These are phyloP conservation scores for Callocephalon fimbriatum DNA, from an alignment of 2,113 vertebrate species.

Conservation along the genomic window DNA sequence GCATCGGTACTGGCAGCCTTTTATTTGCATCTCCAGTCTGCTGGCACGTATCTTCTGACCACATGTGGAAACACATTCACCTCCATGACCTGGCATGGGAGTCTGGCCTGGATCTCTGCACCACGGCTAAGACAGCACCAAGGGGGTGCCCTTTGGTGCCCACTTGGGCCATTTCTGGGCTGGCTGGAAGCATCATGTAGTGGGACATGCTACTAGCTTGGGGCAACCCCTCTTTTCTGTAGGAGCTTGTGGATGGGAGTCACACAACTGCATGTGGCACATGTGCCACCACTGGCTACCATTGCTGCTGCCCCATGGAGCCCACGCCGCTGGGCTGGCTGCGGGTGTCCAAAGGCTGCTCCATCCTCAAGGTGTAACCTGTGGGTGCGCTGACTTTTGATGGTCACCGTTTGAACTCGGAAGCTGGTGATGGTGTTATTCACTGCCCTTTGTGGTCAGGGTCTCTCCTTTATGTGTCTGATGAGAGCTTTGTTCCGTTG, in stretches of 20 bases:
- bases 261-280: fast-evolving
- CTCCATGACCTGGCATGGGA: fast-evolving
- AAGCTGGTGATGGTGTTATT: background rate
- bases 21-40: background rate
- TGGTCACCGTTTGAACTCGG: fast-evolving
- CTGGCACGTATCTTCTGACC: background rate
- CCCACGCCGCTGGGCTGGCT: fast-evolving
- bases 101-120: fast-evolving
- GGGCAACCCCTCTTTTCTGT: background rate
- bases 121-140: background rate
- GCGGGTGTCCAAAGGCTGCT: background rate
- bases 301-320: background rate
- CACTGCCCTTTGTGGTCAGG: fast-evolving
- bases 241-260: background rate
- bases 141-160: background rate
- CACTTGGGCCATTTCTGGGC: background rate
- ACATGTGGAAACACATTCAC: background rate
- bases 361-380: background rate
- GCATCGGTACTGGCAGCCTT: background rate
- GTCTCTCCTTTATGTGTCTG: fast-evolving
- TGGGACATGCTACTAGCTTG: fast-evolving
- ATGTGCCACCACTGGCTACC: fast-evolving
- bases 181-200: background rate
- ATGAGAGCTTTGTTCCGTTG: background rate
- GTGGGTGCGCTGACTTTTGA: fast-evolving